Evolutionary conservation across 2,888 invertebrate genomes (phyloP).

Genomic region (Folsomia manolachei): DNA sequence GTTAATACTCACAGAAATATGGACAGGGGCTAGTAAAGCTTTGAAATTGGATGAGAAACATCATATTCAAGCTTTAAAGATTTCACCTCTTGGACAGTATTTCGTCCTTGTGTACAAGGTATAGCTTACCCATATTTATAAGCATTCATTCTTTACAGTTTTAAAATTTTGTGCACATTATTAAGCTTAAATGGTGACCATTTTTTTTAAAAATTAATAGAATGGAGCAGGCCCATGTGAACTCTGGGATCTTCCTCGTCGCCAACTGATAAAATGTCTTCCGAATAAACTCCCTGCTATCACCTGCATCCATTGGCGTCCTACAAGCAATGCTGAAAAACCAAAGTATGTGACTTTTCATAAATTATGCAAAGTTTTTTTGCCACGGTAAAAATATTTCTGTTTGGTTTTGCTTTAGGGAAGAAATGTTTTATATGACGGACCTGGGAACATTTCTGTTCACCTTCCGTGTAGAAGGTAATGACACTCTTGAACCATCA

Average conservation of each 20-base stretch:
- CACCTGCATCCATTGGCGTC: conserved; percentile 47
- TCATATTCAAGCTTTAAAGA: conserved; percentile 43
- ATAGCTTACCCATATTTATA: conserved; percentile 4
- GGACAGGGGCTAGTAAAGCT: conserved; percentile 37
- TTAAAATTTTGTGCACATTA: not conserved
- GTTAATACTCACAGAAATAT: conserved; percentile 39
- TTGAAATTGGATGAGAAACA: conserved; percentile 47
- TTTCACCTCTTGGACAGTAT: conserved; percentile 43
- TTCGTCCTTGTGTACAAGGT: conserved; percentile 47
- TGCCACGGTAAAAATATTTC: not conserved
- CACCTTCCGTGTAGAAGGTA: conserved; percentile 38
- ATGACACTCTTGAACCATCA: too few species aligned
- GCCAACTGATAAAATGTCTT: conserved; percentile 45
- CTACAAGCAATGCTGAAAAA: conserved; percentile 20
- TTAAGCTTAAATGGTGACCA: not conserved
- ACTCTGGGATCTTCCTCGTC: conserved; percentile 47
- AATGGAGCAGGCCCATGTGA: conserved; percentile 48
- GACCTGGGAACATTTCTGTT: conserved; percentile 47
- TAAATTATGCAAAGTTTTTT: not conserved
- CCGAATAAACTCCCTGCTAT: conserved; percentile 48
- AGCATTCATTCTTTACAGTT: conserved; percentile 4
- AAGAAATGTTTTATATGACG: conserved; percentile 47
- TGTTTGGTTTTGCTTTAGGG: too few species aligned
- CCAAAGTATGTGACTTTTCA: conserved; percentile 32
- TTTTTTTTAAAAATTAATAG: conserved; percentile 24